Evolutionary conservation across 2,888 invertebrate species (phyloP).

Genomic region (Athalia cordata): DNA sequence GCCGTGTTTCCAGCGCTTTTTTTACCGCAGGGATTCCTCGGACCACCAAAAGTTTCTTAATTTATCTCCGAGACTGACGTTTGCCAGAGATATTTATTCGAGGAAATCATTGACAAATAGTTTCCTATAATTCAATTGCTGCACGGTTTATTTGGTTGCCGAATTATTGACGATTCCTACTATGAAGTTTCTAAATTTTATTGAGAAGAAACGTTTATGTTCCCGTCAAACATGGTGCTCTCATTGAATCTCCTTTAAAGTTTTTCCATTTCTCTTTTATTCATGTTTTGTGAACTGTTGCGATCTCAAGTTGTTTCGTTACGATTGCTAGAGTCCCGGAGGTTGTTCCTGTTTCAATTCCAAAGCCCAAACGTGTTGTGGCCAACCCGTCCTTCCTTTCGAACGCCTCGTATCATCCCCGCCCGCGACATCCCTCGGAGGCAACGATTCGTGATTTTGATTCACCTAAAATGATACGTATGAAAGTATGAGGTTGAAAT

Average conservation of each 20-base stretch:
- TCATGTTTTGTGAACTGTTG: neutral
- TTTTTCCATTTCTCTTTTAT: too few relatives aligned
- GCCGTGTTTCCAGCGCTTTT: neutral
- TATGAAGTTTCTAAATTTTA: too few relatives aligned
- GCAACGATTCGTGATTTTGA: conserved; percentile 21
- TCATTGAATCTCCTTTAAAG: too few relatives aligned
- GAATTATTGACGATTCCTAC: neutral
- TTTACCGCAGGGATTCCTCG: conserved; percentile 1
- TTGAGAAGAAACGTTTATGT: too few relatives aligned
- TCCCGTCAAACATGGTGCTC: too few relatives aligned
- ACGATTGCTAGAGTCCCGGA: conserved; percentile 37
- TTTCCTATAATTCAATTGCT: neutral
- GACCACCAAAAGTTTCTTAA: conserved; percentile 21
- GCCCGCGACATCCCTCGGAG: neutral
- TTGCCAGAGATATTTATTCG: conserved; percentile 10
- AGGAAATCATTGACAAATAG: conserved; percentile 4
- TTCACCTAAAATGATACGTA: conserved; percentile 27
- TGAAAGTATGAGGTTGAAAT: neutral
- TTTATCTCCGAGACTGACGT: conserved; percentile 9
- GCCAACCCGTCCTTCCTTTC: conserved; percentile 94
- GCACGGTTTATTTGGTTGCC: neutral
- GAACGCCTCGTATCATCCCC: conserved; percentile 31
- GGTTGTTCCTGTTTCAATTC: conserved; percentile 81
- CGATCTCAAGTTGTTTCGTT: neutral
- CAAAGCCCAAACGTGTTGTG: conserved; percentile 93